phyloP scores from a whole-genome alignment of 2,888 invertebrate species.

The Chloromyia formosa region DNA sequence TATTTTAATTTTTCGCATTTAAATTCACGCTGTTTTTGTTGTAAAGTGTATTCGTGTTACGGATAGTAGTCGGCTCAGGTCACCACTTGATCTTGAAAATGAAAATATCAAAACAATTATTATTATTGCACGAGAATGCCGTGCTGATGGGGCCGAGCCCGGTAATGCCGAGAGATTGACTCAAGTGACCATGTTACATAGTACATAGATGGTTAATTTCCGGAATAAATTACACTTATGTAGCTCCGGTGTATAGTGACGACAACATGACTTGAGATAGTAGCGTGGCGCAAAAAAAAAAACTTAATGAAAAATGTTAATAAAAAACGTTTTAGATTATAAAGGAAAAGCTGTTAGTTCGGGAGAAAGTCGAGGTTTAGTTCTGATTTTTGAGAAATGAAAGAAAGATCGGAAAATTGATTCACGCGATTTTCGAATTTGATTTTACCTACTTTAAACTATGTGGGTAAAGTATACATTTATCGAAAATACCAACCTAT shows the following conservation, averaged over 20 bases:
- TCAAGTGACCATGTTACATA: neutral
- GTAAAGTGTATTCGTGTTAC: neutral
- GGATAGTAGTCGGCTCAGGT: neutral
- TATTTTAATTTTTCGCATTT: too few species aligned
- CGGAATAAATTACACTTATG: conserved; percentile 5
- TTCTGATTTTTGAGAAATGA: too few species aligned
- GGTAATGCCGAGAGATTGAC: neutral
- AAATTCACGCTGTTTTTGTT: too few species aligned
- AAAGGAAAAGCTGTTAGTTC: too few species aligned
- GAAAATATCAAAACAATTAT: conserved; percentile 10
- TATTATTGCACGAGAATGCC: neutral
- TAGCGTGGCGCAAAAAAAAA: neutral
- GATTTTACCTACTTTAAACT: too few species aligned
- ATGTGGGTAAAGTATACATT: too few species aligned
- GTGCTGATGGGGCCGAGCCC: neutral
- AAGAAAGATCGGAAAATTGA: too few species aligned
- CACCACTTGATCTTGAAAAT: conserved; percentile 10
- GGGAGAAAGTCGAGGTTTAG: too few species aligned
- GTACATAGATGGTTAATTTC: conserved; percentile 6
- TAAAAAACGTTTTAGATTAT: too few species aligned
- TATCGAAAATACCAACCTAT: too few species aligned
- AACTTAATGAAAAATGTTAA: too few species aligned
- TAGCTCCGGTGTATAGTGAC: neutral
- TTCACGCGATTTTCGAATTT: too few species aligned
- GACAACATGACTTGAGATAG: neutral